Evolutionary conservation across 2,797 vertebrate genomes (phyloP), one percentile per base, ranked within the genome.

Genomic region (Parambassis ranga): DNA sequence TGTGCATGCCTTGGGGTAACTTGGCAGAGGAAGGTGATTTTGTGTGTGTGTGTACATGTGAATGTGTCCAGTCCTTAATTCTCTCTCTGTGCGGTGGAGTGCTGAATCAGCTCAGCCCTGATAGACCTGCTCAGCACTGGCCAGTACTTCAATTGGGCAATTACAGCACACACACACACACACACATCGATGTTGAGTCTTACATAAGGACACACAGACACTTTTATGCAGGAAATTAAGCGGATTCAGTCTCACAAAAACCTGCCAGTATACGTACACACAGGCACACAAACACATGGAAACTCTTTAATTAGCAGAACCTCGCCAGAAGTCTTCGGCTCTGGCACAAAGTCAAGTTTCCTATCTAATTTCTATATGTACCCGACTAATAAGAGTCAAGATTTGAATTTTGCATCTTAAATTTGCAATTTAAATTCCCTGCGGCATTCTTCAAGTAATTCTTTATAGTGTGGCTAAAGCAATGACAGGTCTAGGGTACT

Each of bases 61-160:
- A 24, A 28, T 42, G 64, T 68, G 78, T 83, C 76, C 59, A 43
- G 46, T 37, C 63, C 56, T 73, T 85, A 79, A 81, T 79, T 78
- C 62, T 63, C 58, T 67, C 41, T 72, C 33, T 74, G 46, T 65
- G 53, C 39, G 15, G 33, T 43, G 14, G 10, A 75, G 15, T 78
- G 83, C 82, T 83, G 77, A 84, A 55, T 88, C 82, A 88, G 87
- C 79, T 13, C 44, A 68, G 51, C 44, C 65, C 69, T 43, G 79
- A 79, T 77, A 71, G 75, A 83, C 73, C 71, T 52, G 46, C 79
- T 74, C 67, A 73, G 57, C 66, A 38, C 62, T 70, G 75, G 71
- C 69, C 62, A 62, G 57, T 52, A 49, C 65, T 75, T 85, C 68
- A 75, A 63, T 49, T 65, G 69, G 59, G 41, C 31, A 75, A 57